Base-by-base conservation (phyloP, 1,140 invertebrate genomes). In the Trachymyrmex septentrionalis region DNA sequence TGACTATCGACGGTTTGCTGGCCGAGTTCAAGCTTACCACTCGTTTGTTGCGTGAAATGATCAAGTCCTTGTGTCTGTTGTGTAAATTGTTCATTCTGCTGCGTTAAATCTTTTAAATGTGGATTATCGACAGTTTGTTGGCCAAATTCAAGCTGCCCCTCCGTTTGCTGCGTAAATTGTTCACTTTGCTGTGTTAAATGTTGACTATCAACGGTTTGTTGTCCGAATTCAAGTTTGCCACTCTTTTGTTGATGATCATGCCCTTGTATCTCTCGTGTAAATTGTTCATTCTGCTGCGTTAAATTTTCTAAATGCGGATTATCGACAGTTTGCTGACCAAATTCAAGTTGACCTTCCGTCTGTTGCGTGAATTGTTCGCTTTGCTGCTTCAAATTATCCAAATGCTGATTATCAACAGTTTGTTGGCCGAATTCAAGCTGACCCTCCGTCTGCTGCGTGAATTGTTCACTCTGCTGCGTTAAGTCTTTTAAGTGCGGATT, bases 141-240 rank as follows among this genome's bases (percentile, higher is more conserved):
- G 1, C 63, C 86, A 16, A 87, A 57, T 27, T 82, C 78, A 19
- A 89, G 63, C 0, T 87, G 57, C 16, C 72, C 72, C 0, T 82
- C n/a, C 0, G 50, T 81, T 16, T 90, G 82, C 59, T 91, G 90
- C 10, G 81, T 82, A 0, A 90, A 38, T 44, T 91, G 86, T 86
- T 88, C 73, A 24, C 3, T 81, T 21, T 87, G 85, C 66, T 90
- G 84, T 12, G 27, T 86, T 9, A 90, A 81, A 21, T 86, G 66
- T 9, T 86, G 77, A 10, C 16, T 38, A 10, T 24, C 30, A 16
- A n/a, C 44, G 0, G 21, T 30, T 55, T 86, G 61, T 3, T 87
- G 86, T 1, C 80, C 87, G 50, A 82, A 86, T 30, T 86, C 55
- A 59, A 88, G 48, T 10, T 85, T 30, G 14, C 61, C 88, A 19